Conservation (phyloP, 2,888 invertebrate species). For the Luffia ferchaultella region DNA sequence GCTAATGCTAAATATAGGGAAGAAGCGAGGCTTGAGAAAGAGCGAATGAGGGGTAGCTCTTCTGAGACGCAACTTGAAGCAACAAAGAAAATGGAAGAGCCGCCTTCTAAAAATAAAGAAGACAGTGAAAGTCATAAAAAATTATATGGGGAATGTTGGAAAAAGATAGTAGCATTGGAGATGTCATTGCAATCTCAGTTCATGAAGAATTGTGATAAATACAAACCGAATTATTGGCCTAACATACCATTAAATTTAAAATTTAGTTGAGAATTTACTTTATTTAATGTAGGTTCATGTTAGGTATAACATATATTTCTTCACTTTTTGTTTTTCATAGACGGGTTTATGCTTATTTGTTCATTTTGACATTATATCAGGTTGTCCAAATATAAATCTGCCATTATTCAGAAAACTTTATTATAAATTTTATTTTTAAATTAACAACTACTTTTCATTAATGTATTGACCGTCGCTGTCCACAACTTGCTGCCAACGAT, state of each 20-base stretch:
- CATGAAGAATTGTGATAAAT: conserved; percentile 67
- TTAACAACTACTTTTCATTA: too few species aligned
- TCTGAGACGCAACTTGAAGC: conserved; percentile 19
- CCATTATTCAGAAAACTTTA: too few species aligned
- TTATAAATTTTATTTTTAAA: too few species aligned
- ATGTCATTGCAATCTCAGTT: conserved; percentile 72
- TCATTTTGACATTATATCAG: too few species aligned
- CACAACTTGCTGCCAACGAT: too few species aligned
- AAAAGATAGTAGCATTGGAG: conserved; percentile 77
- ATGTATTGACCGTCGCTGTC: too few species aligned
- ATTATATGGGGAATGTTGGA: conserved; percentile 72
- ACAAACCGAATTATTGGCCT: conserved; percentile 76
- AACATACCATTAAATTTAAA: conserved; percentile 70
- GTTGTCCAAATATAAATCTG: too few species aligned
- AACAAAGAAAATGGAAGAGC: conserved; percentile 21
- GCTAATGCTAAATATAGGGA: conserved; percentile 65
- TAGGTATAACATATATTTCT: too few species aligned
- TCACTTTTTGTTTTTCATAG: too few species aligned
- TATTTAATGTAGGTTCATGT: too few species aligned
- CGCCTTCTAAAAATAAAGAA: conserved; percentile 30
- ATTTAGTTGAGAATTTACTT: too few species aligned
- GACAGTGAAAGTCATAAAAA: conserved; percentile 41
- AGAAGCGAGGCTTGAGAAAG: conserved; percentile 33
- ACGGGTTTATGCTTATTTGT: too few species aligned
- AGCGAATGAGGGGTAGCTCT: conserved; percentile 22